A percentile compares a stretch with the other conserved stretches of the same genome.
These are phyloP conservation scores for Leptinotarsa juncta DNA, from an alignment of 2,888 invertebrate species.

Conservation along the genomic window DNA sequence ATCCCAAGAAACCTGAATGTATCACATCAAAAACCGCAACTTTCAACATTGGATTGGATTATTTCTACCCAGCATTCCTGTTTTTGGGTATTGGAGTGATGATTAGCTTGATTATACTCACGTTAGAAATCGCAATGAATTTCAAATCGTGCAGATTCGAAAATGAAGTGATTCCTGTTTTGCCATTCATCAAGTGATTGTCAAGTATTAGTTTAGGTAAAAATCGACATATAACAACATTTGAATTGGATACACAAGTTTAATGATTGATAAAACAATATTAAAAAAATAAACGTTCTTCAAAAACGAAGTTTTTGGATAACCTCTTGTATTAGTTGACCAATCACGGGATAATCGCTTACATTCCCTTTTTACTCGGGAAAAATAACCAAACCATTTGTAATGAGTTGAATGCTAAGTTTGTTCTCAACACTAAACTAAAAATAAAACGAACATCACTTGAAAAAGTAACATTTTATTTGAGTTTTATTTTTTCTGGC, in stretches of 20 bases:
- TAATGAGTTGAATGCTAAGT: too few species aligned
- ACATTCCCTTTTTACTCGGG: too few species aligned
- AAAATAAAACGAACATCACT: too few species aligned
- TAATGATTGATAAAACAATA: too few species aligned
- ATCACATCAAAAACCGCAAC: conserved; percentile 47
- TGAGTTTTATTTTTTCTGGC: too few species aligned
- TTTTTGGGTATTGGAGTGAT: conserved; percentile 53
- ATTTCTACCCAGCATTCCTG: conserved; percentile 57
- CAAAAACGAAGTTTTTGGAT: too few species aligned
- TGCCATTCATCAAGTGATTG: conserved; percentile 22
- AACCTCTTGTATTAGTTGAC: too few species aligned
- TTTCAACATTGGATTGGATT: conserved; percentile 54
- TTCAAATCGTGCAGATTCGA: background rate
- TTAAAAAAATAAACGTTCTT: too few species aligned
- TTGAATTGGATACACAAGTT: background rate
- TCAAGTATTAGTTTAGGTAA: background rate
- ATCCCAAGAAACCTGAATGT: conserved; percentile 58
- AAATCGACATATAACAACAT: background rate
- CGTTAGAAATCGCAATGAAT: conserved; percentile 15
- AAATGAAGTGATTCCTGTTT: background rate
- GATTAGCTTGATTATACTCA: conserved; percentile 52
- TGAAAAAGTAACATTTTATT: too few species aligned
- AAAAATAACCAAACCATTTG: too few species aligned
- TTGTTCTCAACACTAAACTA: too few species aligned
- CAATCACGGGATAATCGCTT: too few species aligned